These are phyloP conservation scores for Globicephala melas DNA, from an alignment of 2,113 vertebrate genomes.

Conservation along the genomic window DNA sequence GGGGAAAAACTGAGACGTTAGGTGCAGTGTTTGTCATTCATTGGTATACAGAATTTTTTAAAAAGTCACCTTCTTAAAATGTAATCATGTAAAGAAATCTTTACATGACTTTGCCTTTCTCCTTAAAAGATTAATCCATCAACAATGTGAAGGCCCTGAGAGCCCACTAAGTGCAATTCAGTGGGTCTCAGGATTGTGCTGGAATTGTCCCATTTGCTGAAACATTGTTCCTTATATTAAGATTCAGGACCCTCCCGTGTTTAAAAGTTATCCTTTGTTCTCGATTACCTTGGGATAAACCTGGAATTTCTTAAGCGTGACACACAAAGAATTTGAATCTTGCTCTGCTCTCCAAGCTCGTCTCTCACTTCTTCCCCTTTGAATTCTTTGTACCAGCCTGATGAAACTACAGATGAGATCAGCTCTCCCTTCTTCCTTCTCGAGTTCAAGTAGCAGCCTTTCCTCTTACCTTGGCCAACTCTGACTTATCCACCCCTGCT, in stretches of 20 bases:
- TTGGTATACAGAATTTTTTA: not conserved
- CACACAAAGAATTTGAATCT: not conserved
- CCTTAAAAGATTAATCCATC: not conserved
- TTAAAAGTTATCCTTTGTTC: constrained; percentile 14
- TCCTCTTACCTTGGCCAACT: not conserved
- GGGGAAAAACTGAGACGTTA: not conserved
- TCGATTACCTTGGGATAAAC: not conserved
- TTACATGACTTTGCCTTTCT: not conserved
- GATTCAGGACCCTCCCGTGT: not conserved
- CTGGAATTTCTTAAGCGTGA: not conserved
- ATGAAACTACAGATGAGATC: not conserved
- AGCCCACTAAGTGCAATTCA: not conserved
- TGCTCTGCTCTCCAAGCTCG: not conserved
- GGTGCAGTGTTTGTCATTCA: not conserved
- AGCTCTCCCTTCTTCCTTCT: not conserved
- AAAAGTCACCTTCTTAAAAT: not conserved
- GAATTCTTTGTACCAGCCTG: not conserved
- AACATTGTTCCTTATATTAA: not conserved
- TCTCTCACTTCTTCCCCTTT: not conserved
- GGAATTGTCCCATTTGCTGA: not conserved
- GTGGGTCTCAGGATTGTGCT: not conserved
- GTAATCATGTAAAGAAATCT: not conserved
- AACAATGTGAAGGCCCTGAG: not conserved
- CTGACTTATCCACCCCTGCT: not conserved
- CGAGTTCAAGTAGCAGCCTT: not conserved